phyloP scores from a whole-genome alignment of 2,888 invertebrate genomes.

The Eristalis intricaria region DNA sequence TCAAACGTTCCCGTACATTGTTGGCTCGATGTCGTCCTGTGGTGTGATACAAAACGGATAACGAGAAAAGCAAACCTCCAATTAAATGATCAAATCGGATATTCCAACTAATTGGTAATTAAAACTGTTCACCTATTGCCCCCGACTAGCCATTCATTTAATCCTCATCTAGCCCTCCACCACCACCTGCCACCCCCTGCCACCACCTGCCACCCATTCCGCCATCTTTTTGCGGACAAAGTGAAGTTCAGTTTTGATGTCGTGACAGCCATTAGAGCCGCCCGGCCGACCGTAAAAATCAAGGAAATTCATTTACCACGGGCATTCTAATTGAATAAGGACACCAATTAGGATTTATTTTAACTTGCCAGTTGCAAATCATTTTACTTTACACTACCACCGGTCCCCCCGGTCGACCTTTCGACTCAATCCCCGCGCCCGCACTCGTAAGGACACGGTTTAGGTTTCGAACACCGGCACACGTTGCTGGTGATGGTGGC shows the following conservation, averaged over 20 bases:
- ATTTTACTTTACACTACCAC: constrained; percentile 24
- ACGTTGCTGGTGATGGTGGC: neutral
- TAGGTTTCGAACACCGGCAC: neutral
- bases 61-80: constrained; percentile 33
- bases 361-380: constrained; percentile 44
- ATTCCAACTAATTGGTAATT: constrained; percentile 67
- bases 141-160: neutral
- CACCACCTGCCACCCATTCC: neutral
- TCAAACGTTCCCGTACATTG: constrained; percentile 16
- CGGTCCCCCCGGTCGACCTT: neutral
- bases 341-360: constrained; percentile 63
- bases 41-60: constrained; percentile 4
- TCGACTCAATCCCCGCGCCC: neutral
- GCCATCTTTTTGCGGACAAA: constrained; percentile 16
- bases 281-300: constrained; percentile 43
- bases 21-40: constrained; percentile 19
- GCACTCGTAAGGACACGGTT: neutral
- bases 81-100: constrained; percentile 66
- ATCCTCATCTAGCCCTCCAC: neutral
- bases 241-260: constrained; percentile 21
- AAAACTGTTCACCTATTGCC: constrained; percentile 54
- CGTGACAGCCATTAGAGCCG: constrained; percentile 54
- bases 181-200: neutral
- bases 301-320: constrained; percentile 64
- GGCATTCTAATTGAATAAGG: constrained; percentile 67